Evolutionary conservation across 1,140 invertebrate species (phyloP), one percentile per base, ranked within the genome.

Genomic region (Leptinotarsa defecta): DNA sequence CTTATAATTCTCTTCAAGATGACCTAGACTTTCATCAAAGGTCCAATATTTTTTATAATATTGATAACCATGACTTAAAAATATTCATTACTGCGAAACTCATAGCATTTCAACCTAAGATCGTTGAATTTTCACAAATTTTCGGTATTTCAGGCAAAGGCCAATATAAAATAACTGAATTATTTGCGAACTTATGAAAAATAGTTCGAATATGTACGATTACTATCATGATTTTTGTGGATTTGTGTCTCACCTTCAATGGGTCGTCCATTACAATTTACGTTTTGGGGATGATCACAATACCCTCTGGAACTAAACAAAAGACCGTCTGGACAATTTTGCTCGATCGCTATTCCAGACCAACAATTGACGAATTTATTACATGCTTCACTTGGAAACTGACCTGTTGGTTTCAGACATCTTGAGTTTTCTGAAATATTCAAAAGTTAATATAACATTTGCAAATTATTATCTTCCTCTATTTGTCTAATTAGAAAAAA

Each of bases 301-400:
- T 89, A 90, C 52, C 85, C 83, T 2, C 85, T 88, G n/a, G 86
- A 80, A 17, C 89, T 90, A 81, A 92, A 93, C 0, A 91, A 81
- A 0, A 92, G 80, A 13, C 89, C 89, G 15, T 83, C 82, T 0
- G 91, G 91, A 78, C 92, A 93, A 13, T 88, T 86, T 81, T 92
- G 89, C 77, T 92, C 91, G 6, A 90, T 85, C 0, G 88, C 90
- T 61, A 88, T 86, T 1, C 90, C 91, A 78, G 92, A 91, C 92
- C 91, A 93, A 76, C 92, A 93, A 81, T 92, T 92, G 0, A 92
- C 76, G 81, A 90, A 93, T 79, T 87, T 89, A 24, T 87, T 88
- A 80, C 92, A 92, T 13, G 87, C 86, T 13, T 86, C 88, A 27
- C 89, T 90, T 0, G 90, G 87, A 74, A 91, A 91, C 80, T 91